Percentiles rank a stretch among this genome's conserved stretches.
phyloP scores from a whole-genome alignment of 2,888 invertebrate species.

The Magallana nippona region DNA sequence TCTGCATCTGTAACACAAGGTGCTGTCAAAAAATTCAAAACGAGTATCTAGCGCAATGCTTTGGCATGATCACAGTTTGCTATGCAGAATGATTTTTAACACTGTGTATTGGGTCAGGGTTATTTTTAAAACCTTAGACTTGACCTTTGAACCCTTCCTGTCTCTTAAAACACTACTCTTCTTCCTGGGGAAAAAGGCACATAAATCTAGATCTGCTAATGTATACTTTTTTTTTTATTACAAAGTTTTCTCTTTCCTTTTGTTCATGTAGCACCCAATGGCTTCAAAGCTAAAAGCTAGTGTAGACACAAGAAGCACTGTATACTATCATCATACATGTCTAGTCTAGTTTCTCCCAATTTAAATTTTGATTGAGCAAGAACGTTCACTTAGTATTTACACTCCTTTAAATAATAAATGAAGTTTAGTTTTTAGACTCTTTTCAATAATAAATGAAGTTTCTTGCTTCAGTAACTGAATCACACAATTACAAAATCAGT shows the following conservation, averaged over 20 bases:
- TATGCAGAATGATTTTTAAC: constrained; percentile 38
- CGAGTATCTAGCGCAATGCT: neutral
- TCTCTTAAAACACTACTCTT: neutral
- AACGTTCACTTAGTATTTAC: neutral
- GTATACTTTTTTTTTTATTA: neutral
- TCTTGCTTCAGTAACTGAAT: no score
- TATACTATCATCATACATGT: neutral
- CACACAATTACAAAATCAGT: no score
- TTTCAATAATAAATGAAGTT: no score
- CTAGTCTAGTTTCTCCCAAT: neutral
- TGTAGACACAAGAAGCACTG: neutral
- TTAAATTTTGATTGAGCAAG: neutral
- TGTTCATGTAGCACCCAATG: neutral
- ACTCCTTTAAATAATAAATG: neutral
- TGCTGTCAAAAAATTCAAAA: no score
- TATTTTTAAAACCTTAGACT: constrained; percentile 45
- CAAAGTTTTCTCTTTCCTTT: constrained; percentile 5
- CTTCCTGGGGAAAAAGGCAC: constrained; percentile 24
- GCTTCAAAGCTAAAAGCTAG: constrained; percentile 20
- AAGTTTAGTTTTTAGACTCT: no score
- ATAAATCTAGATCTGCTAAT: neutral
- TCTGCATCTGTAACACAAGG: no score
- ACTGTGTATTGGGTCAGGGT: constrained; percentile 39
- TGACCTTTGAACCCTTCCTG: constrained; percentile 45
- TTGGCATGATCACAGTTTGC: constrained; percentile 36